phyloP scores from a whole-genome alignment of 2,888 invertebrate species.

The Parascotia fuliginaria region DNA sequence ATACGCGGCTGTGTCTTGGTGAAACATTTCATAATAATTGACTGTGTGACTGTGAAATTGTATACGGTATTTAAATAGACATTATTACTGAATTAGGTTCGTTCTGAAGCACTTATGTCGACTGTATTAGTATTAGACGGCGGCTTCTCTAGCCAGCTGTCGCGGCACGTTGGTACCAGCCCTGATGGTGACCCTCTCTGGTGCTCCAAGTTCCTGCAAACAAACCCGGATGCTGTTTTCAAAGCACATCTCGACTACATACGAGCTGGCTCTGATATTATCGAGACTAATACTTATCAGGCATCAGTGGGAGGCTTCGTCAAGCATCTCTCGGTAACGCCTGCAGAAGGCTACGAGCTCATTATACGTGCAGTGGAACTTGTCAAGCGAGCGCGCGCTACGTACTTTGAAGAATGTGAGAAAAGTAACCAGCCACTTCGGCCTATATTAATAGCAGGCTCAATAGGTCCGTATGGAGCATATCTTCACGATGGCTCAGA shows the following conservation, averaged over 20 bases:
- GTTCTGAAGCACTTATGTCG: slow-evolving; percentile 28
- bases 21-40: too few species aligned
- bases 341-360: slow-evolving; percentile 88
- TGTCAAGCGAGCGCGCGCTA: slow-evolving; percentile 89
- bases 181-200: slow-evolving; percentile 95
- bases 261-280: slow-evolving; percentile 93
- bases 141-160: slow-evolving; percentile 93
- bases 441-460: slow-evolving; percentile 90
- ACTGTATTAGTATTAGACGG: slow-evolving; percentile 86
- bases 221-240: slow-evolving; percentile 90
- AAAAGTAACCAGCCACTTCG: slow-evolving; percentile 36
- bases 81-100: too few species aligned
- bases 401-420: slow-evolving; percentile 80
- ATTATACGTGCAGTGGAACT: slow-evolving; percentile 90
- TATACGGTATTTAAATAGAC: too few species aligned
- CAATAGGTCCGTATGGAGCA: slow-evolving; percentile 97
- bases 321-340: slow-evolving; percentile 88
- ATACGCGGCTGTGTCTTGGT: too few species aligned
- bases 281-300: slow-evolving; percentile 96
- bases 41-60: too few species aligned
- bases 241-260: slow-evolving; percentile 93
- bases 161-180: slow-evolving; percentile 88
- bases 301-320: slow-evolving; percentile 91
- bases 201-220: slow-evolving; percentile 93
- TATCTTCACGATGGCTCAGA: slow-evolving; percentile 95